Conservation (phyloP, 2,888 invertebrate species). For the Drosophila dives region DNA sequence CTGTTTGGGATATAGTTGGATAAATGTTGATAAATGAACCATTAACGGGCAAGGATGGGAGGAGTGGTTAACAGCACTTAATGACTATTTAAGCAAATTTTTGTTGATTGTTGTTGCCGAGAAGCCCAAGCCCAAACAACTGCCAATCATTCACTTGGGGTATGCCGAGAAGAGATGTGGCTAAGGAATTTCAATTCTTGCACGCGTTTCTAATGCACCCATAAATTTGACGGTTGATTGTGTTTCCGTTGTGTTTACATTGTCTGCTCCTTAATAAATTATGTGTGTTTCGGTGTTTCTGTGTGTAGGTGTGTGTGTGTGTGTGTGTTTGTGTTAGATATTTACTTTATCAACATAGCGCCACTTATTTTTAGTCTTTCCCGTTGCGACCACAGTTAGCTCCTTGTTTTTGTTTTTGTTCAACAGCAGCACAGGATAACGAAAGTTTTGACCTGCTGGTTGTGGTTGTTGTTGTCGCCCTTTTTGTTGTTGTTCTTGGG, state of each 20-base stretch:
- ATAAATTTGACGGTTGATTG: conserved; percentile 43
- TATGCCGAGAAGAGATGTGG: conserved; percentile 8
- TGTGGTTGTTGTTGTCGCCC: conserved; percentile 58
- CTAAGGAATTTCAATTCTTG: conserved; percentile 33
- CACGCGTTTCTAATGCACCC: conserved; percentile 34
- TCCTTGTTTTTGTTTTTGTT: conserved; percentile 85
- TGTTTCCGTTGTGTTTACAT: conserved; percentile 39
- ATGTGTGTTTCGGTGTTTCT: conserved; percentile 5
- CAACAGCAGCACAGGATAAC: conserved; percentile 84
- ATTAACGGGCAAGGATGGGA: conserved; percentile 6
- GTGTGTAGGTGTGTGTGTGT: conserved; percentile 26
- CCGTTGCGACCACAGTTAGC: conserved; percentile 83
- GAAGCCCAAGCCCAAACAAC: conserved; percentile 46
- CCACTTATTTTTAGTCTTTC: conserved; percentile 84
- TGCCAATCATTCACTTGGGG: conserved; percentile 55
- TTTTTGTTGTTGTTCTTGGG: conserved; percentile 35
- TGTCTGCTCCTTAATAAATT: conserved; percentile 52
- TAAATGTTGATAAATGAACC: conserved; percentile 9
- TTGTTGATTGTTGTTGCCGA: conserved; percentile 5
- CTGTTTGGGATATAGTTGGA: conserved; percentile 54
- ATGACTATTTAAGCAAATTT: conserved; percentile 39
- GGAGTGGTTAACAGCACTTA: conserved; percentile 29
- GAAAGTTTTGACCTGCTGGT: conserved; percentile 72
- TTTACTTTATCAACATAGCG: conserved; percentile 85
- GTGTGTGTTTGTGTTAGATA: conserved; percentile 65